phyloP scores from a whole-genome alignment of 2,797 vertebrate species.

The Rhinophrynus dorsalis region DNA sequence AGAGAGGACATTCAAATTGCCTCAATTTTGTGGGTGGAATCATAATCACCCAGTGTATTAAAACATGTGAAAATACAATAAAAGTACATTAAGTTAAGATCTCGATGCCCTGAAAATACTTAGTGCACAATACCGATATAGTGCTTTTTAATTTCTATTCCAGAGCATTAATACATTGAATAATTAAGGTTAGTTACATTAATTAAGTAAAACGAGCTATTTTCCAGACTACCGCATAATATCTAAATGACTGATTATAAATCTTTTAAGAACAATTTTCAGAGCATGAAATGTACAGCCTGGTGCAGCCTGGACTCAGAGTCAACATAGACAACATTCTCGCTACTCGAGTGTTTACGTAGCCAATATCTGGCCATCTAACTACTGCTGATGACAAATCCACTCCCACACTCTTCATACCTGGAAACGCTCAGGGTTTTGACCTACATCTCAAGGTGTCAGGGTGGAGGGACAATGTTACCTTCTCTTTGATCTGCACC shows the following conservation, averaged over 20 bases:
- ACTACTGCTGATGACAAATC: too few relatives aligned
- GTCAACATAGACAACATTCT: too few relatives aligned
- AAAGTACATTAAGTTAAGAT: conserved; percentile 21
- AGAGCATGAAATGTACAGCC: too few relatives aligned
- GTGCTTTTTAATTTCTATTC: conserved; percentile 17
- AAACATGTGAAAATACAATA: conserved; percentile 36
- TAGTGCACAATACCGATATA: conserved; percentile 19
- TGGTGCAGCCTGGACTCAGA: too few relatives aligned
- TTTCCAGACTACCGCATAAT: neutral
- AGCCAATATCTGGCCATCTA: too few relatives aligned
- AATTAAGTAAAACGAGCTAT: conserved; percentile 8
- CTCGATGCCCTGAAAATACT: conserved; percentile 9
- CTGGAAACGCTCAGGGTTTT: too few relatives aligned
- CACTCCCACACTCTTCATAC: too few relatives aligned
- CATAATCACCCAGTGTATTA: conserved; percentile 26
- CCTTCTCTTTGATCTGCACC: too few relatives aligned
- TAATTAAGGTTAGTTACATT: conserved; percentile 38
- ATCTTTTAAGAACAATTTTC: neutral
- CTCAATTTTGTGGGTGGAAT: conserved; percentile 34
- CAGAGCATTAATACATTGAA: conserved; percentile 13
- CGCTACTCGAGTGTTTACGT: too few relatives aligned
- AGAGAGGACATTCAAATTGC: conserved; percentile 34
- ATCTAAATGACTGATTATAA: conserved; percentile 4
- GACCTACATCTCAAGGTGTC: too few relatives aligned
- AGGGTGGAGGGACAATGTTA: too few relatives aligned